These are phyloP conservation scores for Rhynchotus rufescens DNA, from an alignment of 2,797 vertebrate genomes.

Conservation along the genomic window DNA sequence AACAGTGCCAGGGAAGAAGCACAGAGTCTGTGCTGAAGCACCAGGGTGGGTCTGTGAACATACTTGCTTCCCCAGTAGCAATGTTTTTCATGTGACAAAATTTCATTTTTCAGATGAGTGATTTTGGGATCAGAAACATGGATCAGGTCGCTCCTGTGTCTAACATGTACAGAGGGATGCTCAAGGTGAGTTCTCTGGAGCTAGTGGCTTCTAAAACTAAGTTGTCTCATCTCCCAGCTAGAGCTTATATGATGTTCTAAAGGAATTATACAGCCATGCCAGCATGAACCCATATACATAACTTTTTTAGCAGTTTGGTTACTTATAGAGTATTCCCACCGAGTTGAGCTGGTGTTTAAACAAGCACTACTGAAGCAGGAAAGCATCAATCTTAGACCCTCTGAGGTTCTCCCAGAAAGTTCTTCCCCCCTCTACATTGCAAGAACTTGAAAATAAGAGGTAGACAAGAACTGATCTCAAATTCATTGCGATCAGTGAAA, in stretches of 20 bases:
- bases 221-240: background rate
- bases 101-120: constrained; percentile 81
- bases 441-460: background rate
- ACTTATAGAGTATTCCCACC: background rate
- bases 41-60: background rate
- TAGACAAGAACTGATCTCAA: background rate
- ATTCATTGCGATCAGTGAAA: background rate
- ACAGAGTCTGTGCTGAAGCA: background rate
- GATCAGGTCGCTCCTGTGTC: constrained; percentile 87
- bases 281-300: background rate
- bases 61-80: background rate
- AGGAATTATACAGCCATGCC: background rate
- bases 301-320: background rate
- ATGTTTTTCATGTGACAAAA: background rate
- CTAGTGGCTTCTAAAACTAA: background rate
- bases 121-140: constrained; percentile 84
- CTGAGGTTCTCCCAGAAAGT: background rate
- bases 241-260: background rate
- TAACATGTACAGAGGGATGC: constrained; percentile 78
- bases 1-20: background rate
- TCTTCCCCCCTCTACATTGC: background rate
- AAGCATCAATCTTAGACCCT: background rate
- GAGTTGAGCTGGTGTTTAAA: background rate
- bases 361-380: background rate
- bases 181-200: constrained; percentile 82